A percentile compares a stretch with the other conserved stretches of the same genome.
Evolutionary conservation across 2,797 vertebrate species (phyloP).

Genomic region (Megaceryle alcyon): DNA sequence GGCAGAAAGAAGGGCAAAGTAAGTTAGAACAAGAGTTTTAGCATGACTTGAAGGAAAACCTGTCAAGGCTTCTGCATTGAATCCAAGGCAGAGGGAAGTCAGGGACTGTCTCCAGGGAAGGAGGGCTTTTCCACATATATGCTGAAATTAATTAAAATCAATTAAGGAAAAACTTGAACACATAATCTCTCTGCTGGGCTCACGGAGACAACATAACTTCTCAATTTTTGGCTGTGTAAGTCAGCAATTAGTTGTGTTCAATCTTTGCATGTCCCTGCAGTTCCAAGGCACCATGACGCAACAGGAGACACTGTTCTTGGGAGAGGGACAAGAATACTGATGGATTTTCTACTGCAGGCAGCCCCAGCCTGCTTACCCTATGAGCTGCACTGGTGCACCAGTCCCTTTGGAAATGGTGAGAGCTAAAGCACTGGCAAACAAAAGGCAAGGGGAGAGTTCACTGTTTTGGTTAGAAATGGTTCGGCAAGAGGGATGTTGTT

Average conservation of each 20-base stretch:
- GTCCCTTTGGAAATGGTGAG: neutral
- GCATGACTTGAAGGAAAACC: neutral
- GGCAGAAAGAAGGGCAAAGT: neutral
- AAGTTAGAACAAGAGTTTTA: neutral
- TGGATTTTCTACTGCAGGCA: neutral
- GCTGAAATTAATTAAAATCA: neutral
- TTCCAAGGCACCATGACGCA: accelerated
- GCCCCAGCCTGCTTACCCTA: neutral
- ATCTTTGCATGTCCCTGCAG: too few species aligned
- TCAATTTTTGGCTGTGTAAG: neutral
- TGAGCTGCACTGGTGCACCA: neutral
- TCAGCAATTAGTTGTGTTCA: neutral
- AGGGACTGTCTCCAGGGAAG: neutral
- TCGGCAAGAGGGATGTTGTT: neutral
- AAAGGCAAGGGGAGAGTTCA: neutral
- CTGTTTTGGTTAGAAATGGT: neutral
- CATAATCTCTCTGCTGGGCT: neutral
- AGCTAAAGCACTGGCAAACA: neutral
- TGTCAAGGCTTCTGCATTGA: neutral
- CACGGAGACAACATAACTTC: neutral
- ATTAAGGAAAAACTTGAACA: neutral
- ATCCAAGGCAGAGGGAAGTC: neutral
- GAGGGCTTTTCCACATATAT: neutral
- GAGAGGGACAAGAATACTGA: neutral
- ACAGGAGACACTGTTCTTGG: neutral